Evolutionary conservation across 2,113 vertebrate species (phyloP).

Genomic region (Cairina moschata): DNA sequence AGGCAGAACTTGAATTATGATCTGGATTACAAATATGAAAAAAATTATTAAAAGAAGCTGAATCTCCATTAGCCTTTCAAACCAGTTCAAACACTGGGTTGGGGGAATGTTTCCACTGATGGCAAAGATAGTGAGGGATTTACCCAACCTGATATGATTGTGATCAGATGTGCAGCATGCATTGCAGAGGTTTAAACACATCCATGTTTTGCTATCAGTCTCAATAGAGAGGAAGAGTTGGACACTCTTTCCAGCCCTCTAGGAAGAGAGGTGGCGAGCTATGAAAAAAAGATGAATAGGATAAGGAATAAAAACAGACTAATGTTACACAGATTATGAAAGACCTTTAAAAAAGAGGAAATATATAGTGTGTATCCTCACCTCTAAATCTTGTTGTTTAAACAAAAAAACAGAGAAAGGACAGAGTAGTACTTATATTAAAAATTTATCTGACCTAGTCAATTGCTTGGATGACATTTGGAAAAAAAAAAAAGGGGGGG

Average conservation of each 20-base stretch:
- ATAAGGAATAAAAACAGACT: not conserved
- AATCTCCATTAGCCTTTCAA: not conserved
- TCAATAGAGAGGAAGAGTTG: not conserved
- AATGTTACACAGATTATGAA: not conserved
- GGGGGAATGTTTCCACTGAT: not conserved
- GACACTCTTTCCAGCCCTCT: not conserved
- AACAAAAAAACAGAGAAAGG: not conserved
- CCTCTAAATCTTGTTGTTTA: not conserved
- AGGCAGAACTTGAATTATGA: not conserved
- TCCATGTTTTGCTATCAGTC: not conserved
- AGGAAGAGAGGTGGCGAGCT: not conserved
- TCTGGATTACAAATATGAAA: not conserved
- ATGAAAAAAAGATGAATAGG: not conserved
- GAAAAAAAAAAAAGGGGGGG: not conserved
- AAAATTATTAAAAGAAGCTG: not conserved
- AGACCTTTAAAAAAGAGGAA: not conserved
- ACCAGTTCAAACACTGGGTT: not conserved
- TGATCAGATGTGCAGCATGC: not conserved
- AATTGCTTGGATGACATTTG: not conserved
- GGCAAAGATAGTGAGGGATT: not conserved
- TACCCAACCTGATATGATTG: not conserved
- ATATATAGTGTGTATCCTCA: not conserved
- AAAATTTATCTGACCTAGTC: not conserved
- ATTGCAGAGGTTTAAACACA: not conserved
- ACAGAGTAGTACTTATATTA: not conserved